These are phyloP conservation scores for Drosophila arizonae DNA, from an alignment of 1,140 invertebrate species.

Conservation along the genomic window DNA sequence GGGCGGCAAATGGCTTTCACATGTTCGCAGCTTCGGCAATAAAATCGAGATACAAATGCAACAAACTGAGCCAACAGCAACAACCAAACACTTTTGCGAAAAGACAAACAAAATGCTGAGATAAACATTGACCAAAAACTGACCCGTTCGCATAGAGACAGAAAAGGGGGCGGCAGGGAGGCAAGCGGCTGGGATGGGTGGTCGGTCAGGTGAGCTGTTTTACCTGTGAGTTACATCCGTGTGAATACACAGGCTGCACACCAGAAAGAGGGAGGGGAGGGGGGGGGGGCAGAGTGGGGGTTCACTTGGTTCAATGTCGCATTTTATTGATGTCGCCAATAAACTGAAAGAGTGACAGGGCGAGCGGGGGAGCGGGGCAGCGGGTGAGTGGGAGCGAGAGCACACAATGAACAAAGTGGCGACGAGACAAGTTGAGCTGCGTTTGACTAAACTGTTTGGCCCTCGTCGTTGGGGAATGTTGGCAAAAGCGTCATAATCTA, in stretches of 20 bases:
- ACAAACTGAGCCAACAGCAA: slow-evolving; percentile 2
- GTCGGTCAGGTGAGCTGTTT: slow-evolving; percentile 6
- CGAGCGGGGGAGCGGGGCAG: background rate
- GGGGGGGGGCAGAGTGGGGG: background rate
- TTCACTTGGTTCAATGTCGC: slow-evolving; percentile 17
- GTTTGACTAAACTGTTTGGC: slow-evolving; percentile 18
- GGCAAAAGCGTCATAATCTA: slow-evolving; percentile 68
- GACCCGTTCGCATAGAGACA: slow-evolving; percentile 28
- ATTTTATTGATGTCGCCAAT: slow-evolving; percentile 69
- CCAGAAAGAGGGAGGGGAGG: slow-evolving; percentile 1
- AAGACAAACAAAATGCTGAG: slow-evolving; percentile 66
- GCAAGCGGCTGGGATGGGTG: background rate
- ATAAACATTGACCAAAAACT: slow-evolving; percentile 61
- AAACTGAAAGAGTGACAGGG: slow-evolving; percentile 40
- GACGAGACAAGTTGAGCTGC: slow-evolving; percentile 2
- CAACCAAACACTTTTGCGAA: slow-evolving; percentile 34
- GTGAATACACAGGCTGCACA: slow-evolving; percentile 46
- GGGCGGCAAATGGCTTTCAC: slow-evolving; percentile 50
- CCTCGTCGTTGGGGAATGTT: slow-evolving; percentile 26
- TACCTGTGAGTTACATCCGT: slow-evolving; percentile 39
- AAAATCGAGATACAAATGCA: slow-evolving; percentile 67
- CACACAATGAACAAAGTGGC: slow-evolving; percentile 45
- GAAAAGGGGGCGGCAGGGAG: background rate
- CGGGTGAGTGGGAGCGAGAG: slow-evolving; percentile 9
- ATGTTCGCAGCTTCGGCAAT: slow-evolving; percentile 59